A percentile compares a stretch with the other conserved stretches of the same genome.
Conservation (phyloP, 2,113 vertebrate species). For the Physeter macrocephalus region DNA sequence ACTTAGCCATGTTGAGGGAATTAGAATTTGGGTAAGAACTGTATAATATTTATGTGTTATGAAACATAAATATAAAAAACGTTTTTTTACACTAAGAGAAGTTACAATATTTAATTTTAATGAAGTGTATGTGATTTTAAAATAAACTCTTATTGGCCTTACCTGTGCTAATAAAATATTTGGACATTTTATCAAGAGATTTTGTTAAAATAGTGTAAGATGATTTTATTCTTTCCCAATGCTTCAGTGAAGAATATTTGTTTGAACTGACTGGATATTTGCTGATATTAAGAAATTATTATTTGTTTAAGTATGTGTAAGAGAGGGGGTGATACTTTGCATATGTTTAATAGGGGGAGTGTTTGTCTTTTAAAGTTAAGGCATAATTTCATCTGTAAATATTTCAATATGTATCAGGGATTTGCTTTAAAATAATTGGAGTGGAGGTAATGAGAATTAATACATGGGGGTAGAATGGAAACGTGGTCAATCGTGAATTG, state of each 20-base stretch:
- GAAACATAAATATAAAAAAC: not conserved
- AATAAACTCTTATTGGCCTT: not conserved
- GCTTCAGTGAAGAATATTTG: conserved; percentile 27
- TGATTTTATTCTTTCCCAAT: conserved; percentile 24
- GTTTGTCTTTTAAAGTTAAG: not conserved
- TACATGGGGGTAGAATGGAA: not conserved
- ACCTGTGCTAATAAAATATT: not conserved
- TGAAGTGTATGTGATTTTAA: not conserved
- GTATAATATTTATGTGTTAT: not conserved
- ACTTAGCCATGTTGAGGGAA: not conserved
- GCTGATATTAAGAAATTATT: not conserved
- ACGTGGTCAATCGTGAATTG: not conserved
- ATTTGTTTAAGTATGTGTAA: not conserved
- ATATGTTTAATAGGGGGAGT: not conserved
- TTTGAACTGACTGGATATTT: conserved; percentile 17
- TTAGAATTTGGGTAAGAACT: not conserved
- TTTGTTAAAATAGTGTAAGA: not conserved
- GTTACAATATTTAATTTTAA: not conserved
- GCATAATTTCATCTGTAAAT: not conserved
- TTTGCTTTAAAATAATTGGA: not conserved
- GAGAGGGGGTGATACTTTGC: not conserved
- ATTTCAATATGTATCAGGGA: not conserved
- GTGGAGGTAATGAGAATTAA: not conserved
- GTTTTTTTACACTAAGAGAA: not conserved
- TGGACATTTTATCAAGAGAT: not conserved